phyloP scores from a whole-genome alignment of 92 coral and sea anemone species.

The Epizoanthus stellaris region DNA sequence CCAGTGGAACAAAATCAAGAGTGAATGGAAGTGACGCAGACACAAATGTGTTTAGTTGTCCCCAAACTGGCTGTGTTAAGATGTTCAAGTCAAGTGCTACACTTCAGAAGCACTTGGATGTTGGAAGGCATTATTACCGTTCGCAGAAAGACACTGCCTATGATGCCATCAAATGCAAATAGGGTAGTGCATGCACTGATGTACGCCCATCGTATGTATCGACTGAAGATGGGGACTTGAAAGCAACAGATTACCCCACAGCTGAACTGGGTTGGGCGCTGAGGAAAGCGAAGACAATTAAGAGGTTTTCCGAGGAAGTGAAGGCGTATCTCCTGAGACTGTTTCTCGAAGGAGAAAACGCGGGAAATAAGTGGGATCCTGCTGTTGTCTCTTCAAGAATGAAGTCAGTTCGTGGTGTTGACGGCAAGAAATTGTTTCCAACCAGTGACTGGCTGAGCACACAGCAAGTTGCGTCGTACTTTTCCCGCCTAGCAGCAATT shows the following conservation, averaged over 20 bases:
- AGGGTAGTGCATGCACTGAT: constrained; percentile 11
- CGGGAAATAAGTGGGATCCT: constrained; percentile 34
- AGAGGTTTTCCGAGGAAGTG: constrained; percentile 4
- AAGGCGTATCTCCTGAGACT: constrained; percentile 24
- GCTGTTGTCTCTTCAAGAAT: constrained; percentile 23
- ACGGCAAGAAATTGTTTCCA: constrained; percentile 33
- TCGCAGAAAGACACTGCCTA: constrained; percentile 21
- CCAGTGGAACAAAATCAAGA: neutral
- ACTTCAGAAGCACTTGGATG: constrained; percentile 31
- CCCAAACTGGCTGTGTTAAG: constrained; percentile 31
- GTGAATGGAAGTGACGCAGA: constrained; percentile 2
- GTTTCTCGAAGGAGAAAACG: constrained; percentile 43
- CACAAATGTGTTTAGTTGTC: constrained; percentile 26
- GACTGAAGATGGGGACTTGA: neutral
- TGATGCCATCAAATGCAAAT: constrained; percentile 30
- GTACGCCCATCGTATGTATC: constrained; percentile 19
- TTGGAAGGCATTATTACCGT: constrained; percentile 20
- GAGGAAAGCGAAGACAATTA: neutral
- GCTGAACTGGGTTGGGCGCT: constrained; percentile 1
- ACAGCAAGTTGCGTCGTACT: constrained; percentile 40
- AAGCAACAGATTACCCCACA: neutral
- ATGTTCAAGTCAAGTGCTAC: constrained; percentile 31
- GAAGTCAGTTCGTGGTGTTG: constrained; percentile 10
- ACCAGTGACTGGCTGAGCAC: constrained; percentile 36
- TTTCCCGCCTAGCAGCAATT: constrained; percentile 34